A percentile compares a stretch with the other conserved stretches of the same genome.
These are phyloP conservation scores for Platorchestia sp. DNA, from an alignment of 1,140 invertebrate species.

Conservation along the genomic window DNA sequence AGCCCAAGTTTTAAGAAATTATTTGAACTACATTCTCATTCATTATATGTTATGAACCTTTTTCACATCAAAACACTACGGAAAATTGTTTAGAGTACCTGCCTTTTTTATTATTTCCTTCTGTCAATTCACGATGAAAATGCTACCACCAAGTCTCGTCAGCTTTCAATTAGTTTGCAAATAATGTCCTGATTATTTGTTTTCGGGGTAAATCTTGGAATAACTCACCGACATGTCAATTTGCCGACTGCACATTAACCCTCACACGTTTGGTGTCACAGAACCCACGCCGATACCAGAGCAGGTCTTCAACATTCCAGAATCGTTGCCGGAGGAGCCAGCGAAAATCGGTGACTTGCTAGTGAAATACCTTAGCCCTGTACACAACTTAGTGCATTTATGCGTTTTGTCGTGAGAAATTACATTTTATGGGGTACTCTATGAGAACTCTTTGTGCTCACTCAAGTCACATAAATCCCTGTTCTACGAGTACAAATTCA, in stretches of 20 bases:
- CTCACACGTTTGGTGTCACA: not conserved
- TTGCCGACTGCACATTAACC: not conserved
- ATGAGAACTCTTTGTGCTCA: not conserved
- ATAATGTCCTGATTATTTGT: not conserved
- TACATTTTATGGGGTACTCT: not conserved
- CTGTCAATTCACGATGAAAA: not conserved
- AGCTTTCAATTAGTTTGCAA: not conserved
- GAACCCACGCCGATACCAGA: constrained; percentile 19
- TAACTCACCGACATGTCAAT: not conserved
- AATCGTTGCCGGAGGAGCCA: not conserved
- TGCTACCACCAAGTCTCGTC: not conserved
- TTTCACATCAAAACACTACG: not conserved
- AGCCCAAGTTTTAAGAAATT: not conserved
- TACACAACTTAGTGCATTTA: not conserved
- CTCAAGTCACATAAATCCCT: not conserved
- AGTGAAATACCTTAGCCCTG: not conserved
- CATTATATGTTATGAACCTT: not conserved
- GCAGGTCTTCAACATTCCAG: not conserved
- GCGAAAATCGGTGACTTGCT: not conserved
- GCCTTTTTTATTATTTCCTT: not conserved
- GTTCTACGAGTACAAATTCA: not conserved
- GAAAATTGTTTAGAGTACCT: not conserved
- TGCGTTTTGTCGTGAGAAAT: not conserved
- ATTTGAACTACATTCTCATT: not conserved
- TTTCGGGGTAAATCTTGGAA: not conserved